Percentiles rank a stretch among this genome's conserved stretches.
Evolutionary conservation across 2,888 invertebrate species (phyloP).

Genomic region (Polymixis lichenea): DNA sequence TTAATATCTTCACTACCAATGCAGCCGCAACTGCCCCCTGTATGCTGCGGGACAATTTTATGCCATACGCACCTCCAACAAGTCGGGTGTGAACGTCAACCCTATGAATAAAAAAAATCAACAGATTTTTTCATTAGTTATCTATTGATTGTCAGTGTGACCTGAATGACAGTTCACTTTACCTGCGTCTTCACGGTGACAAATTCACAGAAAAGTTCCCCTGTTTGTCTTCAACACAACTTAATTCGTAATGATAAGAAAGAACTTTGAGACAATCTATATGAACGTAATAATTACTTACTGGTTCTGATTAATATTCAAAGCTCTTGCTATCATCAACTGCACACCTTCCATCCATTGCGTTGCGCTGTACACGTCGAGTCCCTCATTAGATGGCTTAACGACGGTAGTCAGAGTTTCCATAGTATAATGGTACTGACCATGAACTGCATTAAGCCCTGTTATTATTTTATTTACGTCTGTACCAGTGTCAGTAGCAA

Average conservation of each 20-base stretch:
- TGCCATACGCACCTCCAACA: conserved; percentile 19
- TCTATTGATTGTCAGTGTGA: too few species aligned
- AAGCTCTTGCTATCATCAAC: too few species aligned
- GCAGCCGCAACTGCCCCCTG: conserved; percentile 19
- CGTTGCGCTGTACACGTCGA: too few species aligned
- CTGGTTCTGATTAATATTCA: neutral
- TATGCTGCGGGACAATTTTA: conserved; percentile 12
- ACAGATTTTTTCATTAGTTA: too few species aligned
- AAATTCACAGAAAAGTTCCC: neutral
- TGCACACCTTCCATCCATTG: too few species aligned
- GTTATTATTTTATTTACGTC: too few species aligned
- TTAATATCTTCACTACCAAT: conserved; percentile 9
- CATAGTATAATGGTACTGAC: too few species aligned
- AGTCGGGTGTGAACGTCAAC: conserved; percentile 21
- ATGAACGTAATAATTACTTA: neutral
- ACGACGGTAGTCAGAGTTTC: too few species aligned
- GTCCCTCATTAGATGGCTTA: too few species aligned
- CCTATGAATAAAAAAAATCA: neutral
- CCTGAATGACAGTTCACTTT: neutral
- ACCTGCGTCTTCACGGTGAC: neutral
- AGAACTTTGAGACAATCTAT: neutral
- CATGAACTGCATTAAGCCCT: too few species aligned
- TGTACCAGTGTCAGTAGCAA: too few species aligned
- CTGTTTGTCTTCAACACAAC: neutral
- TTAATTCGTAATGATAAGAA: neutral